phyloP scores from a whole-genome alignment of 2,888 invertebrate species.

The Loripinus fragilis region DNA sequence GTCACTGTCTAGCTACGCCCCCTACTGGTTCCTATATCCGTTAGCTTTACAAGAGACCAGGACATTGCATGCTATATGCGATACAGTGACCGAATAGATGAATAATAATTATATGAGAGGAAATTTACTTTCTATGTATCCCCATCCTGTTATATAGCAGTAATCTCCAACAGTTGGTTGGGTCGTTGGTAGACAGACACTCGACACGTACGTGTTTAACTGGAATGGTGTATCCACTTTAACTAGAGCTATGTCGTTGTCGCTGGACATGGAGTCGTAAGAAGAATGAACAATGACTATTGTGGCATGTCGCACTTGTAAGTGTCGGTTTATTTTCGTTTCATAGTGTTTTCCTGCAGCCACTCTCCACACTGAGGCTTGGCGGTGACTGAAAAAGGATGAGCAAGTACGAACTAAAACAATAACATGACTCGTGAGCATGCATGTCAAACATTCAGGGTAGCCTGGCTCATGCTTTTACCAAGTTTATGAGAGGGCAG shows the following conservation, averaged over 20 bases:
- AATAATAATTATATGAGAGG: too few relatives aligned
- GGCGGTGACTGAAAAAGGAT: slow-evolving; percentile 46
- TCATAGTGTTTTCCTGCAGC: slow-evolving; percentile 62
- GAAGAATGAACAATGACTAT: slow-evolving; percentile 61
- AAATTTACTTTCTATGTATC: slow-evolving; percentile 66
- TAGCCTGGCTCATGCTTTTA: too few relatives aligned
- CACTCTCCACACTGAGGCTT: slow-evolving; percentile 60
- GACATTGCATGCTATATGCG: too few relatives aligned
- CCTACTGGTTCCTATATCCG: too few relatives aligned
- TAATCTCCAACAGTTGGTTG: slow-evolving; percentile 42
- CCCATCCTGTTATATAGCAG: slow-evolving; percentile 75
- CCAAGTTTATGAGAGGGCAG: too few relatives aligned
- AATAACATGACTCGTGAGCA: too few relatives aligned
- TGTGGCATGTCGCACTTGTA: slow-evolving; percentile 49
- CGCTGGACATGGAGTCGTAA: slow-evolving; percentile 62
- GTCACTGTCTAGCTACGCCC: too few relatives aligned
- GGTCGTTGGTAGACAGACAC: slow-evolving; percentile 66
- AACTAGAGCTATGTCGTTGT: slow-evolving; percentile 74
- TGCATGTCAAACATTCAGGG: too few relatives aligned
- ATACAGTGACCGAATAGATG: too few relatives aligned
- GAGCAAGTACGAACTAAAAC: too few relatives aligned
- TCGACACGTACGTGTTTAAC: slow-evolving; percentile 60
- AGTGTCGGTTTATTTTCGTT: slow-evolving; percentile 45
- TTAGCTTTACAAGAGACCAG: too few relatives aligned
- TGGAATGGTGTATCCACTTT: slow-evolving; percentile 64